These are phyloP conservation scores for Trissoscelio sp. DNA, from an alignment of 2,888 invertebrate genomes.

Conservation along the genomic window DNA sequence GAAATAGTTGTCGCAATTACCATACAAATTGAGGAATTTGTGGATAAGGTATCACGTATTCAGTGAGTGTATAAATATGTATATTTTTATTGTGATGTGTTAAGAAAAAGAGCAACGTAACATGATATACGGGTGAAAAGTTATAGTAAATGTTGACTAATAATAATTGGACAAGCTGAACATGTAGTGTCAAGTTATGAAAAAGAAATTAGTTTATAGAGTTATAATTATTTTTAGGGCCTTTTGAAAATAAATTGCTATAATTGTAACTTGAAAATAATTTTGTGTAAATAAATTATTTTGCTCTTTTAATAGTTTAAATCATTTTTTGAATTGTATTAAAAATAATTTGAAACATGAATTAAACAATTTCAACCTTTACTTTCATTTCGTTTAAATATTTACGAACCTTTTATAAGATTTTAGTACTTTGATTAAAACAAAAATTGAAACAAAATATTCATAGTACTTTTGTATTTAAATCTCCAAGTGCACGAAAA, in stretches of 20 bases:
- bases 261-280: too few relatives aligned
- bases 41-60: not conserved
- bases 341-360: too few relatives aligned
- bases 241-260: too few relatives aligned
- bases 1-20: conserved; percentile 4
- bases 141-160: not conserved
- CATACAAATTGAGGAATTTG: conserved; percentile 16
- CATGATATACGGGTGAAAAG: not conserved
- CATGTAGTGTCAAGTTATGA: conserved; percentile 14
- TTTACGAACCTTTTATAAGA: not conserved
- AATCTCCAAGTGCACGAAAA: too few relatives aligned
- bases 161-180: not conserved
- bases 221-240: not conserved
- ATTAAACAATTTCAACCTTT: too few relatives aligned
- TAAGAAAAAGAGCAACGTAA: conserved; percentile 4
- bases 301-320: too few relatives aligned
- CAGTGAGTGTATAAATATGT: not conserved
- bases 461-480: not conserved
- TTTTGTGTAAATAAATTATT: too few relatives aligned
- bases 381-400: too few relatives aligned
- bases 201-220: conserved; percentile 18
- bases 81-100: not conserved
- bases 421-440: too few relatives aligned
- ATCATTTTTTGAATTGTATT: too few relatives aligned
- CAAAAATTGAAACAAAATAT: too few relatives aligned